Evolutionary conservation across 2,113 vertebrate genomes (phyloP), one percentile per base, ranked within the genome.

Genomic region (Crotophaga sulcirostris): DNA sequence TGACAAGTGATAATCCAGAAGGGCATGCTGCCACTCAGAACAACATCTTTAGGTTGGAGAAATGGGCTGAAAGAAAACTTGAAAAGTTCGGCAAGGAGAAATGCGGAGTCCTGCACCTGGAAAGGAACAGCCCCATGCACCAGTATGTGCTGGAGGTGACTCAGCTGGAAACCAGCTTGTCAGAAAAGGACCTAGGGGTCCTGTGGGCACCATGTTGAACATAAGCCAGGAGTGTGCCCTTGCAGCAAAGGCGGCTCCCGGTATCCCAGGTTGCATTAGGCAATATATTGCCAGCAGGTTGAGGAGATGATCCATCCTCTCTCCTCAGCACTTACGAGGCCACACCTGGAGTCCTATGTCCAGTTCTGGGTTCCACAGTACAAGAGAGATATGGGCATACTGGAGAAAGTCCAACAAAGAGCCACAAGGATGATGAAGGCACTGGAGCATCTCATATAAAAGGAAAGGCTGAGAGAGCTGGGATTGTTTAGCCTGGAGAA

Each of bases 211-310:
- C 16, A 55, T 10, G 13, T n/a, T 82, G 12, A 47, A 7, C n/a
- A 31, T 47, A 16, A 47, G 38, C 13, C 49, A 63, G 18, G 26
- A 23, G 28, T 1, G 2, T 36, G 26, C 21, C 20, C 24, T 76
- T 4, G 2, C 18, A 38, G 42, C 45, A 78, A 13, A 66, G 34
- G 6, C 18, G 24, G 54, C 2, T 15, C 9, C 12, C 0, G 0
- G 5, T 51, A 13, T 51, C 34, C 72, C 38, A 25, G 34, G 45
- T 33, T 64, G 28, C 5, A 0, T 45, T 15, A 51, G 60, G 40
- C 16, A n/a, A 42, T 3, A 9, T 31, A 16, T 21, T 79, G 64
- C 29, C 36, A 42, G 33, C 21, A 44, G 31, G 16, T 8, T 11
- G 21, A 45, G 66, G 25, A 56, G 23, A 8, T 13, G 23, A 2